Evolutionary conservation across 2,888 invertebrate genomes (phyloP), one percentile per base, ranked within the genome.

Genomic region (Parnassius glacialis): DNA sequence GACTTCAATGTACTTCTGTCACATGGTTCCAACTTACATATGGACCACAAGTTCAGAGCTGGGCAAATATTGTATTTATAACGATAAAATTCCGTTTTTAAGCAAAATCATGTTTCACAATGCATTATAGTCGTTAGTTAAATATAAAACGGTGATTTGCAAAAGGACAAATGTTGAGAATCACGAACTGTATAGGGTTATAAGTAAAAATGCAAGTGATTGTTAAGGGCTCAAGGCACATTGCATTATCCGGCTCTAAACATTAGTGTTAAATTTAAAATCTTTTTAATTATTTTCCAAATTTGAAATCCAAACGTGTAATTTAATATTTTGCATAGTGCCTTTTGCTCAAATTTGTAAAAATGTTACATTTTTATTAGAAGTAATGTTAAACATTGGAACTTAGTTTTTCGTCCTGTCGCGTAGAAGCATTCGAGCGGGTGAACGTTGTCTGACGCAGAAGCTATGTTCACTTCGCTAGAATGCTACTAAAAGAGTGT

Each of bases 311-410:
- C 75, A 81, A 80, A 83, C 81, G 82, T 82, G 76, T 76, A 78
- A 79, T 78, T 83, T 81, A 80, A 80, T 76, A 78, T 76, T 80
- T 82, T 87, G 87, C 87, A 87, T 84, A 85, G 89, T 89, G 88
- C 88, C 86, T 89, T 88, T 87, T 84, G 89, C 87, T 90, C 86
- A 85, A 59, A 82, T 84, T 82, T 83, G 76, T 79, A 77, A 79
- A 81, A 80, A 83, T 75, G 75, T 76, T 78, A 74, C 79, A 81
- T 75, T 75, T 74, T 75, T 52, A 52, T 52, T 82, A 78, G 75
- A 79, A 72, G 72, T 80, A 81, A 76, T 74, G 69, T 76, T n/a
- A 44, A 74, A 76, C 74, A 69, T 79, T 52, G 58, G 25, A 42
- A 12, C 52, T 25, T 42, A 64, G 10, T 25, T 20, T 42, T 53